These are phyloP conservation scores for Nanorana parkeri DNA, from an alignment of 2,113 vertebrate genomes.

Conservation along the genomic window DNA sequence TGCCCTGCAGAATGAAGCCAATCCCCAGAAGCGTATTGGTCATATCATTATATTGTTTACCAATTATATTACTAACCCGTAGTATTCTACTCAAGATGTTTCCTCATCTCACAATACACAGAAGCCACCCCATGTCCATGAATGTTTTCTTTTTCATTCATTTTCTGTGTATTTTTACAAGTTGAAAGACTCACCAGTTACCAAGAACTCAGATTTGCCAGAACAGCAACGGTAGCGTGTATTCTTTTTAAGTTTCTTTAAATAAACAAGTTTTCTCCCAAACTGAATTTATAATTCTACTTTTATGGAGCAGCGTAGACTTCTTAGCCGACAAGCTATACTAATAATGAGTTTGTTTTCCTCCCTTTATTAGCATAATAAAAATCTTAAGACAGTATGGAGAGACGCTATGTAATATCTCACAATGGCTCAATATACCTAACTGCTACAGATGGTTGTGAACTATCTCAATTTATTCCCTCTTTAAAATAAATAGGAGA, in stretches of 20 bases:
- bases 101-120: no score
- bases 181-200: no score
- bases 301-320: conserved; percentile 17
- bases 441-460: conserved; percentile 54
- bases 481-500: conserved; percentile 55
- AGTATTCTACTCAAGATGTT: no score
- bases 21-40: no score
- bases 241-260: conserved; percentile 26
- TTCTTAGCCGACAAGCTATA: conserved; percentile 40
- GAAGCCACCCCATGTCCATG: no score
- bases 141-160: no score
- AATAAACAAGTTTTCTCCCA: conserved; percentile 21
- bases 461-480: conserved; percentile 54
- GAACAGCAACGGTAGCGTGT: background rate
- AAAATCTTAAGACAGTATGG: conserved; percentile 55
- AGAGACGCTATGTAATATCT: conserved; percentile 55
- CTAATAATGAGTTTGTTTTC: conserved; percentile 38
- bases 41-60: no score
- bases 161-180: no score
- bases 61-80: no score
- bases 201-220: background rate
- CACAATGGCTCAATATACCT: conserved; percentile 49
- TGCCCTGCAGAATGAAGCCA: no score
- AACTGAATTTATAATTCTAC: conserved; percentile 42
- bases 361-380: conserved; percentile 53